Base-by-base conservation (phyloP, 2,113 vertebrate genomes). In the Capreolus pygargus region DNA sequence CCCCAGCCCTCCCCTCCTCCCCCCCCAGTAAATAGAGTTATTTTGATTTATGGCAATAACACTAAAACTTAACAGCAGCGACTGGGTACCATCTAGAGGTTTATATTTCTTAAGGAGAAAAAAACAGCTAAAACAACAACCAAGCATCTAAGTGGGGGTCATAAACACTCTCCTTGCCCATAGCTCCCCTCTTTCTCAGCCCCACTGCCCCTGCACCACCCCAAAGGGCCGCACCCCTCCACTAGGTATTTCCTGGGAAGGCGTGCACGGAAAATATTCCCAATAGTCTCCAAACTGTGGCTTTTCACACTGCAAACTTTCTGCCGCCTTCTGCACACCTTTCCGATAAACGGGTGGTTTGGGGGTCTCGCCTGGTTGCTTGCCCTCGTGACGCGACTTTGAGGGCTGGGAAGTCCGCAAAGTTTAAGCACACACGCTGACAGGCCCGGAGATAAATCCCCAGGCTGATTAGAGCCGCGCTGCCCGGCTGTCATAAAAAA, bases 41-140 rank as follows among this genome's bases (percentile, higher is more conserved):
- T 98, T 99, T 98, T 99, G 98, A 99, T 99, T 99, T 98, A 99
- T 98, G 98, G 97, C 98, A 98, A 98, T 98, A 98, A 98, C 98
- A 98, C 98, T 99, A 99, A 98, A 99, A 99, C 97, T 98, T 99
- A 99, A 99, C 98, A 98, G 98, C 98, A 28, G 96, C 67, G 96
- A 98, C 98, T 98, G 98, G 98, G 98, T 98, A 98, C 57, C 52
- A 98, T 97, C 98, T 98, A 98, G 97, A 98, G 98, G 95, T 98
- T 98, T 98, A 97, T 97, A 98, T 97, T 98, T 98, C 95, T 98
- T 98, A 98, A 98, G 93, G 95, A 94, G 97, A 98, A 95, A 89
- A 97, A 97, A 97, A 97, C 86, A 98, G 85, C 70, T 98, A 97
- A 97, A 98, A 91, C 90, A 98, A 97, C 98, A 98, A 98, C 1